These are phyloP conservation scores for Tachina grossa DNA, from an alignment of 2,888 invertebrate species.

Conservation along the genomic window DNA sequence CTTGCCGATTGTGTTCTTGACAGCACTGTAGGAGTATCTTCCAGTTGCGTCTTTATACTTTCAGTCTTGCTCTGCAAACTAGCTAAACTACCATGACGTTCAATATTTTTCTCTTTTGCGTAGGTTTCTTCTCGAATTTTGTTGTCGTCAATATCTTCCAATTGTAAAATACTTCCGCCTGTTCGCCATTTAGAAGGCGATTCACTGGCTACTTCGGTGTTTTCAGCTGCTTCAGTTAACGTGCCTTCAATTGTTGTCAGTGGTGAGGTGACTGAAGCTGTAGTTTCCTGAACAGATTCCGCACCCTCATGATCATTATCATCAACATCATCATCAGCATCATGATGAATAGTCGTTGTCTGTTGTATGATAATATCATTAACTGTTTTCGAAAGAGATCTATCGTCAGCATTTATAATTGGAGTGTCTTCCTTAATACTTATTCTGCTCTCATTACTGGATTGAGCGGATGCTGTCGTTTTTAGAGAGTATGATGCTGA, in stretches of 20 bases:
- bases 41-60: constrained; percentile 77
- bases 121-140: constrained; percentile 42
- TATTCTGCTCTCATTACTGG: constrained; percentile 70
- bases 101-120: constrained; percentile 57
- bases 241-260: constrained; percentile 71
- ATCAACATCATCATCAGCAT: constrained; percentile 15
- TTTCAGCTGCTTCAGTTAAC: constrained; percentile 70
- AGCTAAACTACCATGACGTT: constrained; percentile 75
- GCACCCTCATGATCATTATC: neutral
- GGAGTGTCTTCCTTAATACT: constrained; percentile 29
- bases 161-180: constrained; percentile 52
- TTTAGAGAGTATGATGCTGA: constrained; percentile 78
- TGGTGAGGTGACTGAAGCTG: constrained; percentile 65
- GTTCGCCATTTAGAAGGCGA: constrained; percentile 69
- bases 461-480: constrained; percentile 79
- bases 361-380: constrained; percentile 61
- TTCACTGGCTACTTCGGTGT: constrained; percentile 71
- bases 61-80: constrained; percentile 78
- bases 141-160: constrained; percentile 71
- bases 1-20: constrained; percentile 82
- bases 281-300: constrained; percentile 16
- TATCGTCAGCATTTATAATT: constrained; percentile 3
- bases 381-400: neutral
- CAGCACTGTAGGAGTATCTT: constrained; percentile 76
- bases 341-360: constrained; percentile 46